Conservation (phyloP, 2,888 invertebrate species). For the Sphecodes monilicornis region DNA sequence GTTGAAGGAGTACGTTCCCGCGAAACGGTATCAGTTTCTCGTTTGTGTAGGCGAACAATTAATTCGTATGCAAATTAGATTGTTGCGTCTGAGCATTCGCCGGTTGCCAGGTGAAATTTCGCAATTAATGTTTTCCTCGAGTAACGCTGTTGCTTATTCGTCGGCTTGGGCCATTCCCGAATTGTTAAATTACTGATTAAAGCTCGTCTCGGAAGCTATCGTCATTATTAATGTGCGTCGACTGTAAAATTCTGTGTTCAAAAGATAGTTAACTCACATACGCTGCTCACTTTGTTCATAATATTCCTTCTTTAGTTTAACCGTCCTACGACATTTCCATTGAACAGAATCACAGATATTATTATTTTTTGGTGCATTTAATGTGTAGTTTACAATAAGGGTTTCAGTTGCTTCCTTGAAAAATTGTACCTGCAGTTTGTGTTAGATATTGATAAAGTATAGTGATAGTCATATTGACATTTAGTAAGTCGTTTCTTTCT, state of each 20-base stretch:
- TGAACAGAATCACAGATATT: no score
- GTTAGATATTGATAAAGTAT: no score
- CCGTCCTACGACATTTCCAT: no score
- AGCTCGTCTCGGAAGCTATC: neutral
- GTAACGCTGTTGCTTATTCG: neutral
- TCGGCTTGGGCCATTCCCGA: neutral
- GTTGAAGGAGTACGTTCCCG: constrained; percentile 27
- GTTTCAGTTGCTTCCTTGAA: no score
- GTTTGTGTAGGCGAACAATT: constrained; percentile 4
- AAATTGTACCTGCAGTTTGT: no score
- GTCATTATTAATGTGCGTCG: neutral
- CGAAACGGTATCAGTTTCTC: constrained; percentile 16
- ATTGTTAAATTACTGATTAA: neutral
- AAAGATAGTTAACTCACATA: no score
- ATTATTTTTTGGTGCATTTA: no score
- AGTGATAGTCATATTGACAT: no score
- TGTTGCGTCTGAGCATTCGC: neutral
- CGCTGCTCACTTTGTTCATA: no score
- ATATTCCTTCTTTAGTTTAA: no score
- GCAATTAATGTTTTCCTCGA: neutral
- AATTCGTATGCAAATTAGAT: constrained; percentile 8
- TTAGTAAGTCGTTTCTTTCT: no score
- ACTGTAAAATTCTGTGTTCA: neutral
- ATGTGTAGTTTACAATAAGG: no score
- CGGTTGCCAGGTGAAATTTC: neutral